Evolutionary conservation across 2,113 vertebrate genomes (phyloP), one percentile per base, ranked within the genome.

Genomic region (Balaenoptera acutorostrata): DNA sequence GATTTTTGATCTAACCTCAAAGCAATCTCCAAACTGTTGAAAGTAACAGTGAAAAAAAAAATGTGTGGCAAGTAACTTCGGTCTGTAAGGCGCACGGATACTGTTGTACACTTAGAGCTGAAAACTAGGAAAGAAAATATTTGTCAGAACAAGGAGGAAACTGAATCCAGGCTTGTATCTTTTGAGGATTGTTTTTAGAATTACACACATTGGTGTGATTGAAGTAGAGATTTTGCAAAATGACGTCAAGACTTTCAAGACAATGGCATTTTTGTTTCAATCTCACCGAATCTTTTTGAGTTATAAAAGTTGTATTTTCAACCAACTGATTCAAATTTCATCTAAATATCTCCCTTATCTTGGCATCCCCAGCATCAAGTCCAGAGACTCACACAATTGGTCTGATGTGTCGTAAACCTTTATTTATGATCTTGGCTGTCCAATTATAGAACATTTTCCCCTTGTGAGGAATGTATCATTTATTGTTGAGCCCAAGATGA

Each of bases 1-100:
- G 78, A 55, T 82, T 94, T 92, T 88, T 63, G 8, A 85, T 93
- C 95, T 89, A 95, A 93, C 84, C 61, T 93, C 85, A 66, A 20
- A 83, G 96, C 80, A 88, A 93, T 96, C 27, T 39, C 46, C 29
- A 88, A 52, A 77, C 59, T 41, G 64, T 77, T 93, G 55, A 91
- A 75, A 93, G 10, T 49, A 27, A 59, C 41, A 20, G 11, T 61
- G 29, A 57, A 57, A 17, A 27, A 8, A 59, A 15, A n/a, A 74
- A 82, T 41, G 23, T 46, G 36, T 77, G 21, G 10, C 18, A 0
- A 69, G 77, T 27, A 89, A 66, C 6, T 90, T 8, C 6, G 39
- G 27, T 25, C 49, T 29, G 15, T 36, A 71, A 93, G 57, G 6
- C 31, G 61, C 13, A 55, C 0, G n/a, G 63, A 69, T 72, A 18